Conservation (phyloP, 2,888 invertebrate species). For the Sinodicranocentrus sp. region DNA sequence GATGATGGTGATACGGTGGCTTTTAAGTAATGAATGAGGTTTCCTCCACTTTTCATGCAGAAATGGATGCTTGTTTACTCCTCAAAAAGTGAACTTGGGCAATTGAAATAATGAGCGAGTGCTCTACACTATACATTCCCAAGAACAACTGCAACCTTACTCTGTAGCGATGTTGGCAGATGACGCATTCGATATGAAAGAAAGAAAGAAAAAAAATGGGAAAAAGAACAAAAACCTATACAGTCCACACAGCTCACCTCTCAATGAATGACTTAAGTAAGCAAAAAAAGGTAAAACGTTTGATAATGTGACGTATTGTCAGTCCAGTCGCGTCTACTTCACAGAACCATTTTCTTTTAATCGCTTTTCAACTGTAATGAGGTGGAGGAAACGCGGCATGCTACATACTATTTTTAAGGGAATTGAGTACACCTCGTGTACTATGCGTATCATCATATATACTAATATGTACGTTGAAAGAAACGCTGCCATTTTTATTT, state of each 20-base stretch:
- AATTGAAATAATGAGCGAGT: constrained; percentile 16
- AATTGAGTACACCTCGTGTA: no score
- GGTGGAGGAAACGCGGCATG: background rate
- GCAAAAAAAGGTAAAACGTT: constrained; percentile 27
- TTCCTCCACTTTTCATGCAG: background rate
- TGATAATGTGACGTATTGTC: constrained; percentile 30
- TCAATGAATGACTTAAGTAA: constrained; percentile 6
- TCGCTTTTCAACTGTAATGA: constrained; percentile 9
- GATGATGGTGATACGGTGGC: background rate
- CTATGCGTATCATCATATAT: no score
- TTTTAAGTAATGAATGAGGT: constrained; percentile 16
- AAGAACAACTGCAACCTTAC: no score
- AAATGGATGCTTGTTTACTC: constrained; percentile 10
- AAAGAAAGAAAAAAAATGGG: background rate
- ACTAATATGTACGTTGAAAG: no score
- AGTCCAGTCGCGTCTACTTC: constrained; percentile 39
- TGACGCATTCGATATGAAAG: constrained; percentile 2
- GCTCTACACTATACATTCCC: background rate
- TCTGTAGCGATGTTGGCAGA: background rate
- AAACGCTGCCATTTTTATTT: no score
- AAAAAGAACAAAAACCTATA: background rate
- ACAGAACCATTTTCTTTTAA: constrained; percentile 30
- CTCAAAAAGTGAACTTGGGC: background rate
- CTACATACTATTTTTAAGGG: no score
- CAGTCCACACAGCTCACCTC: background rate